Base-by-base conservation (phyloP, 2,888 invertebrate species). In the Cheilosia pagana region DNA sequence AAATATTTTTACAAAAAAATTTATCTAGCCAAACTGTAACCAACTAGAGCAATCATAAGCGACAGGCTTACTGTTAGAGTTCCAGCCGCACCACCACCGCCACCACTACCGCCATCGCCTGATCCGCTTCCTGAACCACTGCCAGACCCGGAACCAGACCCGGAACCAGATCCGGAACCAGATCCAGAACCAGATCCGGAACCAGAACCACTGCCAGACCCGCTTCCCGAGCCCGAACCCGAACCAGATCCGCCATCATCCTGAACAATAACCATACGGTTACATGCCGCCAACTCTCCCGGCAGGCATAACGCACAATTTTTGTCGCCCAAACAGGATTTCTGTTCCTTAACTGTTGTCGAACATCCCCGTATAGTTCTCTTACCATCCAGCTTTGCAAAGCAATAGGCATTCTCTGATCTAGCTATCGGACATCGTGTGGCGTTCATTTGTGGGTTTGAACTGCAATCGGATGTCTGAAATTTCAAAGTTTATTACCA, bases 381-480 rank as follows among this genome's bases (percentile, higher is more conserved):
- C 10, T 74, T 53, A 5, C 72, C 87, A 25, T 86, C 78, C 1
- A 85, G 39, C 6, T 74, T 86, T 0, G 86, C 85, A 67, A 86
- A 88, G 50, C 89, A 89, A 68, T 88, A 89, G 6, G 87, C 74
- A 79, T 89, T 89, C 6, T 70, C 60, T 0, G 88, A 78, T 53
- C 87, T 78, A 6, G 88, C 72, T 43, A 89, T 74, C 0, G 87
- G 86, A 86, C 89, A 89, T 43, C 87, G 81, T 1, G 71, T 77
- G 3, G 87, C 25, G 14, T 39, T 10, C 1, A 16, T 57, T 4
- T 63, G 57, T 0, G 88, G 72, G 10, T 87, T 87, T 2, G 59
- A 68, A 0, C 41, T 55, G 70, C 89, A 89, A 59, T 87, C 77
- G 0, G 31, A 3, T 72, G 87, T 70, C 89, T 89, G 55, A 39